Percentiles rank a stretch among this genome's conserved stretches.
Conservation (phyloP, 1,140 invertebrate genomes). For the Hydropsyche tenuis region DNA sequence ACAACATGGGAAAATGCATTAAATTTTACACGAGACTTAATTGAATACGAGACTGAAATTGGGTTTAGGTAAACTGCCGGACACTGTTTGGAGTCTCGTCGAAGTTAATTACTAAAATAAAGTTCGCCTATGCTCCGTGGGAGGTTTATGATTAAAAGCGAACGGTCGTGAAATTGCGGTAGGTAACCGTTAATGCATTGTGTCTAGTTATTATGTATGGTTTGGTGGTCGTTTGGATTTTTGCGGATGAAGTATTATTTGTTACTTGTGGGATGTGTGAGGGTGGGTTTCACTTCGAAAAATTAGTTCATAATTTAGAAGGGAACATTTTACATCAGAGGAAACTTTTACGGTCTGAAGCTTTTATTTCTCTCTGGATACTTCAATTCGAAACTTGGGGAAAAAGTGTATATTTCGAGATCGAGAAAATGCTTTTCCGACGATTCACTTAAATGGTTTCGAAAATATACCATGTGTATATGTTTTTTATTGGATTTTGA, state of each 20-base stretch:
- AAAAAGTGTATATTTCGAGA: background rate
- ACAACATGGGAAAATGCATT: constrained; percentile 15
- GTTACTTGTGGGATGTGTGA: too few species aligned
- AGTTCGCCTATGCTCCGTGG: too few species aligned
- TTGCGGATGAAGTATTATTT: too few species aligned
- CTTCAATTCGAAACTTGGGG: background rate
- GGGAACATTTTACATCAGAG: constrained; percentile 11
- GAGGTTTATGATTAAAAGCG: too few species aligned
- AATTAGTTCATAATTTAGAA: constrained; percentile 3
- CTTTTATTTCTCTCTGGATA: constrained; percentile 22
- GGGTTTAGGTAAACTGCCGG: background rate
- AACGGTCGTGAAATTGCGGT: too few species aligned
- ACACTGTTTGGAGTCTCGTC: background rate
- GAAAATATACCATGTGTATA: background rate
- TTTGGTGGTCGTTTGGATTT: too few species aligned
- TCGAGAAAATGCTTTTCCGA: constrained; percentile 26
- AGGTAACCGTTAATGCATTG: too few species aligned
- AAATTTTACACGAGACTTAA: background rate
- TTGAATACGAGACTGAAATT: constrained; percentile 5
- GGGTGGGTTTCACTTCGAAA: background rate
- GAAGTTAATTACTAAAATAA: too few species aligned
- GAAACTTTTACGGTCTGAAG: constrained; percentile 16
- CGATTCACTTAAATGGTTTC: background rate
- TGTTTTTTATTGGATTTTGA: too few species aligned
- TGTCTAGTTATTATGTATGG: too few species aligned